These are phyloP conservation scores for Electrona antarctica DNA, from an alignment of 2,113 vertebrate genomes.

Conservation along the genomic window DNA sequence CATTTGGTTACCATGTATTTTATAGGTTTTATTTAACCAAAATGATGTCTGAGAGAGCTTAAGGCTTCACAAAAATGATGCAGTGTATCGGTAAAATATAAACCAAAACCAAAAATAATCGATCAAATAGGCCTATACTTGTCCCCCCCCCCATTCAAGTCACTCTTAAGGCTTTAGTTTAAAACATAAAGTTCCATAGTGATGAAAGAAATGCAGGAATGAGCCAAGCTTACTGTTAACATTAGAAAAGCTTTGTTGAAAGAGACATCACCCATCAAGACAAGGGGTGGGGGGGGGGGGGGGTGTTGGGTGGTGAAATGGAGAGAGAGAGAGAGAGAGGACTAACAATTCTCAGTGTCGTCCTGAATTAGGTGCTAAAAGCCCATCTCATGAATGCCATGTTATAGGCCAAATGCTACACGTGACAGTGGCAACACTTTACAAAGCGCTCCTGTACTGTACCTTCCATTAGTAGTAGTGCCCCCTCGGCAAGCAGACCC, in stretches of 20 bases:
- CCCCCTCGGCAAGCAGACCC: conserved; percentile 16
- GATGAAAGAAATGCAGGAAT: conserved; percentile 39
- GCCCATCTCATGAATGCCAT: conserved; percentile 64
- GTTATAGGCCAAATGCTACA: conserved; percentile 26
- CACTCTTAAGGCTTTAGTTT: conserved; percentile 39
- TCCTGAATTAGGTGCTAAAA: conserved; percentile 70
- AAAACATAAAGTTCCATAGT: conserved; percentile 26
- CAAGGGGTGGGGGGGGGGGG: conserved; percentile 41
- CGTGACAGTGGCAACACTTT: conserved; percentile 44
- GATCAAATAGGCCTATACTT: neutral
- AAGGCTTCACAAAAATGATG: neutral
- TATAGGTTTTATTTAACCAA: no score
- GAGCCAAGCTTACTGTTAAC: conserved; percentile 47
- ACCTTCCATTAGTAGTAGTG: conserved; percentile 69
- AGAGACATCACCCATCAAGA: conserved; percentile 41
- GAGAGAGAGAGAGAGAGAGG: conserved; percentile 17
- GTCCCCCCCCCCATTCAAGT: conserved; percentile 20
- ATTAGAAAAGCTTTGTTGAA: conserved; percentile 55
- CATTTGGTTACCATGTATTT: no score
- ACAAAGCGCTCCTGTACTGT: conserved; percentile 40
- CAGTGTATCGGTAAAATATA: neutral
- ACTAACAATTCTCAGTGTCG: conserved; percentile 63
- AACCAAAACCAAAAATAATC: conserved; percentile 32
- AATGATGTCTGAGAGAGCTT: neutral
- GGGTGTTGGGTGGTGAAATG: conserved; percentile 37